Base-by-base conservation (phyloP, 2,797 vertebrate genomes). In the Lagocephalus sceleratus region DNA sequence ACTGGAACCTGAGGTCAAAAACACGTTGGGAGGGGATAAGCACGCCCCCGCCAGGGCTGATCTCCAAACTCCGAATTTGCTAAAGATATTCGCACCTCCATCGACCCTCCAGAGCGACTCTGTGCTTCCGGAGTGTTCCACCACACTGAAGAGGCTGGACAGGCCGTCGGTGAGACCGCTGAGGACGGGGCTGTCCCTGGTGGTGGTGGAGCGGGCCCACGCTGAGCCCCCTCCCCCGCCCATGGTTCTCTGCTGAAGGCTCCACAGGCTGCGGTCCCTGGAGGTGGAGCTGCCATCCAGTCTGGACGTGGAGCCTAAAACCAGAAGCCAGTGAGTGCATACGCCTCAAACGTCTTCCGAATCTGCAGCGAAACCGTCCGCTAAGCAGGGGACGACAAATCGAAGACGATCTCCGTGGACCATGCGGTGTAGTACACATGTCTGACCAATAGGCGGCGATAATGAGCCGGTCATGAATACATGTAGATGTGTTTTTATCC, bases 161-260 rank as follows among this genome's bases (percentile, higher is more conserved):
- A 99, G 90, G 20, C 97, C 97, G 0, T 98, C 96, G 0, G 95
- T 97, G 84, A 97, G 92, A 60, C 95, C 95, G 55, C 88, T 96
- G 62, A 98, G 89, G 44, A 99, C 97, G 0, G 97, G 97, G 79
- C 96, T 98, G 85, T 99, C 97, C 0, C 97, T 89, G 0, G 97
- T 98, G 46, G 97, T 99, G 75, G 97, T 99, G 74, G 97, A 99
- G 22, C 97, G 94, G 10, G 97, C 97, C 97, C 97, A 99, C 38
- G 97, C 97, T 0, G 97, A 99, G 60, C 96, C 95, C 0, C 93
- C 96, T 52, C 94, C 88, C 88, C 93, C 83, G 84, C 85, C 25
- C 0, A 85, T 19, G 52, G 71, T 54, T 68, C 94, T 90, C 78
- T 95, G 94, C 68, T 95, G 92, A 53, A 98, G 91, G 83, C 92